Conservation (phyloP, 2,888 invertebrate genomes). For the Bellardia pandia region DNA sequence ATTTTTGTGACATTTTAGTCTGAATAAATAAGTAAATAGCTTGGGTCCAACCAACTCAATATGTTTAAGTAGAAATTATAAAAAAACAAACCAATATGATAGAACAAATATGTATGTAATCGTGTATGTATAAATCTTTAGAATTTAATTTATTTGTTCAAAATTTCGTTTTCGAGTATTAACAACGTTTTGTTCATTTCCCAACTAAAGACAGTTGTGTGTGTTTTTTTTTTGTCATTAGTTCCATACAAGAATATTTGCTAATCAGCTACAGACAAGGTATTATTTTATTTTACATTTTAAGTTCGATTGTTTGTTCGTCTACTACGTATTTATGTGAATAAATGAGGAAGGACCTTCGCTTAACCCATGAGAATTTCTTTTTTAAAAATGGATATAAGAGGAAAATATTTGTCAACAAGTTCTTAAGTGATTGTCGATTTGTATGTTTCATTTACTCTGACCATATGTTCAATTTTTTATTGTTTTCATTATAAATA, state of each 20-base stretch:
- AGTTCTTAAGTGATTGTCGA: slow-evolving; percentile 8
- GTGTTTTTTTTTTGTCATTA: slow-evolving; percentile 28
- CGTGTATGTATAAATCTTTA: slow-evolving; percentile 8
- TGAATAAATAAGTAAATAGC: slow-evolving; percentile 26
- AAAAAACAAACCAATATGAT: not conserved
- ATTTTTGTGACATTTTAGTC: slow-evolving; percentile 27
- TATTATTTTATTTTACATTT: slow-evolving; percentile 33
- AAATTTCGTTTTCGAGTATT: not conserved
- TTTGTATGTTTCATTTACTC: not conserved
- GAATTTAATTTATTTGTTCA: slow-evolving; percentile 10
- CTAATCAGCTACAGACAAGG: slow-evolving; percentile 36
- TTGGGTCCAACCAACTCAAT: slow-evolving; percentile 4
- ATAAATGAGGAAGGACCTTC: not conserved
- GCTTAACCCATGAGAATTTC: slow-evolving; percentile 21
- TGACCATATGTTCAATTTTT: slow-evolving; percentile 25
- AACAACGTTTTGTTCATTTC: slow-evolving; percentile 23
- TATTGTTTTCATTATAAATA: not conserved
- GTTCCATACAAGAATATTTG: slow-evolving; percentile 29
- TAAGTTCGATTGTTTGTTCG: slow-evolving; percentile 4
- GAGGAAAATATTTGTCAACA: slow-evolving; percentile 23
- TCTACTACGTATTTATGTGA: not conserved
- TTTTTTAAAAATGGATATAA: not conserved
- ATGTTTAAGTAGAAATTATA: slow-evolving; percentile 43
- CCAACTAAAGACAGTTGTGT: slow-evolving; percentile 21
- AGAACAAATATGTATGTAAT: not conserved